Evolutionary conservation across 2,888 invertebrate genomes (phyloP).

Genomic region (Heliconius sara): DNA sequence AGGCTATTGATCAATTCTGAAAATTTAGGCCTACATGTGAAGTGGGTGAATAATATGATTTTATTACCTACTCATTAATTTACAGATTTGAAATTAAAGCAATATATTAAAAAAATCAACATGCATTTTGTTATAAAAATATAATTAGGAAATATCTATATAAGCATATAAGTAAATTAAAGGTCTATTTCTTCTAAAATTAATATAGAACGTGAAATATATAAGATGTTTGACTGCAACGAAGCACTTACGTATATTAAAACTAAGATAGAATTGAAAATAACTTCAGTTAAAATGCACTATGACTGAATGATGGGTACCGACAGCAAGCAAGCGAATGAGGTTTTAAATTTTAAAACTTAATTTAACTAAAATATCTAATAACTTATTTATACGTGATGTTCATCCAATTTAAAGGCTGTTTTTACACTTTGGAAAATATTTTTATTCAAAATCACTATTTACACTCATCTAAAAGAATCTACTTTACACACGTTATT

Average conservation of each 20-base stretch:
- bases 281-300: slow-evolving; percentile 44
- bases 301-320: background rate
- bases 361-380: slow-evolving; percentile 5
- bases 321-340: background rate
- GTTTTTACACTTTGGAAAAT: no score
- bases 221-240: slow-evolving; percentile 42
- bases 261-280: slow-evolving; percentile 48
- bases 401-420: background rate
- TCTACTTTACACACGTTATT: no score
- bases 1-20: slow-evolving; percentile 44
- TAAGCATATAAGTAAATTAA: background rate
- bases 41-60: slow-evolving; percentile 12
- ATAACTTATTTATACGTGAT: background rate
- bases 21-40: slow-evolving; percentile 43
- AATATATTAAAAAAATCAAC: no score
- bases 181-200: background rate
- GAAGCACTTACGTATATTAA: slow-evolving; percentile 57
- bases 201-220: slow-evolving; percentile 34
- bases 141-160: background rate
- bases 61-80: background rate
- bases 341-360: background rate
- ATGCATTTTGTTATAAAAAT: no score
- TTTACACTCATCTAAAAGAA: no score
- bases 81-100: no score
- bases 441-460: no score